These are phyloP conservation scores for Habroteleia sp. DNA, from an alignment of 2,888 invertebrate species.

Conservation along the genomic window DNA sequence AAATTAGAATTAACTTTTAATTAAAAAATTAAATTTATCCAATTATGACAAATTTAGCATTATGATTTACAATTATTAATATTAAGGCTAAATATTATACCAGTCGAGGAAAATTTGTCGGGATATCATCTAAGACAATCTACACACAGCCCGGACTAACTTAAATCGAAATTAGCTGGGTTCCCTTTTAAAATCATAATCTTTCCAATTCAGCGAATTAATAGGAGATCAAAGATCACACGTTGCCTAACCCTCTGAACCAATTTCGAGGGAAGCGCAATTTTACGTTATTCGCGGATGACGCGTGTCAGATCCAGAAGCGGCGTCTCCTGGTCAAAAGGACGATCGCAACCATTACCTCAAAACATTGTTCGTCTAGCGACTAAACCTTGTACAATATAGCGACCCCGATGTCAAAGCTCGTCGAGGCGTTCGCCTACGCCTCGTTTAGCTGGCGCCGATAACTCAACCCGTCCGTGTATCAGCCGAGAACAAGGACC, in stretches of 20 bases:
- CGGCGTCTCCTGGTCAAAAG: conserved; percentile 57
- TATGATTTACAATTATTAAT: too few relatives aligned
- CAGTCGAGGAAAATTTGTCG: too few relatives aligned
- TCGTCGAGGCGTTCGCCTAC: conserved; percentile 66
- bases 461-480: conserved; percentile 70
- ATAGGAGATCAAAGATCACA: conserved; percentile 45
- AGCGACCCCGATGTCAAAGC: conserved; percentile 73
- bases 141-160: not conserved
- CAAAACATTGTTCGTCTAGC: conserved; percentile 68
- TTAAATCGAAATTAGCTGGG: conserved; percentile 10
- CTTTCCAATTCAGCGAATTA: conserved; percentile 39
- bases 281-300: conserved; percentile 51
- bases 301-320: conserved; percentile 67
- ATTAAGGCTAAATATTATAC: too few relatives aligned
- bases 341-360: conserved; percentile 70
- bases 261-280: conserved; percentile 32
- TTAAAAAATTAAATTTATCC: too few relatives aligned
- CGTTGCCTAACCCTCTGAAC: conserved; percentile 22
- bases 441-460: conserved; percentile 71
- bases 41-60: too few relatives aligned
- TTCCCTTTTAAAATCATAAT: conserved; percentile 38
- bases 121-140: too few relatives aligned
- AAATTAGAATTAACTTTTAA: too few relatives aligned
- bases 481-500: conserved; percentile 58
- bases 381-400: conserved; percentile 70